Percentiles rank a stretch among this genome's conserved stretches.
Evolutionary conservation across 2,888 invertebrate species (phyloP).

Genomic region (Andrena flavipes): DNA sequence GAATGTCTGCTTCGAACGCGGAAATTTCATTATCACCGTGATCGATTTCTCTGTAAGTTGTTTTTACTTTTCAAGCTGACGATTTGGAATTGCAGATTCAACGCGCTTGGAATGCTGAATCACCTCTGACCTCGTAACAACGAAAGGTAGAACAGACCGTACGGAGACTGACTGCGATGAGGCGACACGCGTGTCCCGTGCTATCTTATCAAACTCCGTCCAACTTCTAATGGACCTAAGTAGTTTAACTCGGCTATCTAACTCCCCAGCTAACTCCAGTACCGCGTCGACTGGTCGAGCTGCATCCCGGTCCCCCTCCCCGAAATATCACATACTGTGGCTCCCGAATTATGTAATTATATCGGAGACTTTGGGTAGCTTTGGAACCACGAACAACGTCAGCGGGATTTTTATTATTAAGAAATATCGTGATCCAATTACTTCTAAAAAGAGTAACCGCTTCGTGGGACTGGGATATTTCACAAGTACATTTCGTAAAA

Average conservation of each 20-base stretch:
- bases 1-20: background rate
- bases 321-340: slow-evolving; percentile 13
- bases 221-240: slow-evolving; percentile 54
- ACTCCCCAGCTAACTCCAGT: slow-evolving; percentile 39
- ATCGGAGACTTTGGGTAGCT: background rate
- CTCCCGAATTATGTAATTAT: slow-evolving; percentile 7
- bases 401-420: background rate
- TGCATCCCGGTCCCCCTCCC: background rate
- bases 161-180: slow-evolving; percentile 14
- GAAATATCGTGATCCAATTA: too few relatives aligned
- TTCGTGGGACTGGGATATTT: too few relatives aligned
- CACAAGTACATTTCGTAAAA: too few relatives aligned
- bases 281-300: slow-evolving; percentile 26
- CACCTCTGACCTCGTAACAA: background rate
- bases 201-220: slow-evolving; percentile 50
- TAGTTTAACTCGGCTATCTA: slow-evolving; percentile 49
- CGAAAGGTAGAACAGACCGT: slow-evolving; percentile 4
- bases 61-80: too few relatives aligned
- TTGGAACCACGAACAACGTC: background rate
- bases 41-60: too few relatives aligned
- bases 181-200: slow-evolving; percentile 31
- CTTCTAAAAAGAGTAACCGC: too few relatives aligned
- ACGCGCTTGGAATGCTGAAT: background rate
- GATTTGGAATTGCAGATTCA: background rate
- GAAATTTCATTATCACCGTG: too few relatives aligned